Evolutionary conservation across 2,797 vertebrate species (phyloP), one percentile per base, ranked within the genome.

Genomic region (Discoglossus pictus): DNA sequence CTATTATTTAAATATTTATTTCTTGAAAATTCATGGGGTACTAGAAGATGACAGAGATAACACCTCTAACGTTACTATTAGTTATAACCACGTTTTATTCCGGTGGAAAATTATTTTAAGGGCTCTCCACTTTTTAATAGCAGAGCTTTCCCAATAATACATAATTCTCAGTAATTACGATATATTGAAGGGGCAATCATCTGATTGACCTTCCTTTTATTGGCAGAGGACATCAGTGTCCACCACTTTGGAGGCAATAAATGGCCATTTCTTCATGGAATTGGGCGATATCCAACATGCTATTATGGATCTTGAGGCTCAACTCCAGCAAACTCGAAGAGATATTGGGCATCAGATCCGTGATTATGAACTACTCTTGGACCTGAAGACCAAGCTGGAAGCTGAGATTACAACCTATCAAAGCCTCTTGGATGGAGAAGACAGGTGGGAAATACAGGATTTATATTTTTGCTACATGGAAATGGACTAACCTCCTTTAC

Each of bases 391-490:
- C 12, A 80, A 81, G 18, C 81, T 87, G 73, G 86, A 90, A 77
- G 82, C 82, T 83, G 86, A 87, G 79, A 87, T 86, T 5, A 81
- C 83, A 56, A 89, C 88, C 66, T 91, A 91, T 44, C 73, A 82
- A 2, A 77, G 79, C 24, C 75, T 91, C 56, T 76, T 91, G 71
- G 89, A 91, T 1, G 84, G 83, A 0, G 85, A 86, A 12, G 70
- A 35, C 36, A 68, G 36, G 65, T 68, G n/a, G 12, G 38, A 15
- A n/a, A 50, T 39, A 39, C n/a, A n/a, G n/a, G n/a, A n/a, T n/a
- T n/a, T n/a, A n/a, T n/a, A n/a, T n/a, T n/a, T n/a, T n/a, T n/a
- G n/a, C n/a, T n/a, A n/a, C n/a, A n/a, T n/a, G n/a, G n/a, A n/a
- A n/a, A n/a, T n/a, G n/a, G n/a, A n/a, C n/a, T n/a, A n/a, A n/a